phyloP scores from a whole-genome alignment of 2,113 vertebrate genomes.

The Tupaia tana region DNA sequence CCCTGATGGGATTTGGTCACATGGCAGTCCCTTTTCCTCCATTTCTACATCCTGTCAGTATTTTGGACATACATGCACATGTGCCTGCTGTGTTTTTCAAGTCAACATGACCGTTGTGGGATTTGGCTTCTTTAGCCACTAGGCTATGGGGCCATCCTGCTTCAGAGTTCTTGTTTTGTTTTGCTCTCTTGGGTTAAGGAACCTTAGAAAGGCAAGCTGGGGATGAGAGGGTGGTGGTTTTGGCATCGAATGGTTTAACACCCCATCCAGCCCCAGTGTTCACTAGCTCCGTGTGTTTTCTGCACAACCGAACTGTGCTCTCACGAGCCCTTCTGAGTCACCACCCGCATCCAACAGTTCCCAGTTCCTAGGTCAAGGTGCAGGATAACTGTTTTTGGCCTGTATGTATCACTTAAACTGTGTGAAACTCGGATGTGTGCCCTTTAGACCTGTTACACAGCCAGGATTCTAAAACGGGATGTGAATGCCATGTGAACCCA shows the following conservation, averaged over 20 bases:
- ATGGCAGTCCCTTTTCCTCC: too few species aligned
- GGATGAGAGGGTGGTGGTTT: fast-evolving
- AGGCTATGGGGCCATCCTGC: too few species aligned
- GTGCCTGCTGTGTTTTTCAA: too few species aligned
- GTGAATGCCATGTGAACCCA: not conserved
- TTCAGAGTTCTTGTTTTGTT: not conserved
- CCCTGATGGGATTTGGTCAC: too few species aligned
- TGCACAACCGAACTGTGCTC: not conserved
- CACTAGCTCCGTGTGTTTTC: not conserved
- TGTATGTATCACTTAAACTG: not conserved
- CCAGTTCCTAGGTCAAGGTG: not conserved
- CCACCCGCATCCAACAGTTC: not conserved
- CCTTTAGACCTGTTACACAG: not conserved
- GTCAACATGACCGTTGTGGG: too few species aligned
- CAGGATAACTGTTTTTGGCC: not conserved
- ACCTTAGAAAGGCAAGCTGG: not conserved
- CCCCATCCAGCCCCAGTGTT: not conserved
- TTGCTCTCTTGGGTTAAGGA: not conserved
- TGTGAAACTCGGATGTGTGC: not conserved
- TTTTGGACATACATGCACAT: too few species aligned
- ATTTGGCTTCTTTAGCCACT: too few species aligned
- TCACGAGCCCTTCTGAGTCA: not conserved
- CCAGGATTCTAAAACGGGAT: fast-evolving
- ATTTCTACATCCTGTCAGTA: too few species aligned
- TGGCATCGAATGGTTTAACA: not conserved